Evolutionary conservation across 2,797 vertebrate genomes (phyloP).

Genomic region (Phylloscopus collybita): DNA sequence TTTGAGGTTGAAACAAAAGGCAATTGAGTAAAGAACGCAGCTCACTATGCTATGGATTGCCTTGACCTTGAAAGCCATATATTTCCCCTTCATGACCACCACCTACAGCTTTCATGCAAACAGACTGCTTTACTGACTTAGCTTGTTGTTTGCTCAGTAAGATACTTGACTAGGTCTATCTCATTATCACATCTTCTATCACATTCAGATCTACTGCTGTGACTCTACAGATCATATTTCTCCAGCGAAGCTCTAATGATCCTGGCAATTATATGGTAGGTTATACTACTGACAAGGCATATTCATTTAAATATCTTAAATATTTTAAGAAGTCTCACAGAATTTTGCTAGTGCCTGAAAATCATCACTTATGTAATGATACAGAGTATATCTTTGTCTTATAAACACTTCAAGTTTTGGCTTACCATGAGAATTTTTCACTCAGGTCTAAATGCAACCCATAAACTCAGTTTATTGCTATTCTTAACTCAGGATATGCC

Average conservation of each 20-base stretch:
- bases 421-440: background rate
- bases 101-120: background rate
- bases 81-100: background rate
- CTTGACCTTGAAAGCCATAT: background rate
- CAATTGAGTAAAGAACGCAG: background rate
- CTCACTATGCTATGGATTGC: background rate
- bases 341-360: constrained; percentile 4
- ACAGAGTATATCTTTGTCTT: background rate
- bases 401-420: background rate
- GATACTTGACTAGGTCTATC: background rate
- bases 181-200: background rate
- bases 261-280: background rate
- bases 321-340: background rate
- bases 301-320: background rate
- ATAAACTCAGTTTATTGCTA: background rate
- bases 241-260: background rate
- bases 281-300: background rate
- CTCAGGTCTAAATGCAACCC: background rate
- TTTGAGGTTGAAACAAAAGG: background rate
- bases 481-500: background rate
- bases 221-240: background rate
- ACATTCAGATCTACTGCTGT: background rate
- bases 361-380: background rate
- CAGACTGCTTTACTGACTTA: background rate
- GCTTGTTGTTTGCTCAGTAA: background rate